Base-by-base conservation (phyloP, 2,797 vertebrate species). In the Odontamblyopus lacepedii region DNA sequence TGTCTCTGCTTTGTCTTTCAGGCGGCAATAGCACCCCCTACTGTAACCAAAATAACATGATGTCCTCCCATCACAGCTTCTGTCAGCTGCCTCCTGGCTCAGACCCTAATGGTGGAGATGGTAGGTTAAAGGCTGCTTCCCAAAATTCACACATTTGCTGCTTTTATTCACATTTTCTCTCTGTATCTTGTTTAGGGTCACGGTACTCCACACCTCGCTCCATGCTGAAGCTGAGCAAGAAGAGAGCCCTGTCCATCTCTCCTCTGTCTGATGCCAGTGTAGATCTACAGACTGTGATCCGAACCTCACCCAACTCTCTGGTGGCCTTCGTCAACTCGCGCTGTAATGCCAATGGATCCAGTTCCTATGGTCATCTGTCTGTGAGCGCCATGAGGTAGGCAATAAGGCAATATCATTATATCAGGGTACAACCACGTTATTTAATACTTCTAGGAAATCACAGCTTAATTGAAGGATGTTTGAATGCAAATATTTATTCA, bases 311-410 rank as follows among this genome's bases (percentile, higher is more conserved):
- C 72, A 99, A 96, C 92, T 99, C 97, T n/a, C 92, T 99, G 0
- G 96, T 99, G 69, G 98, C 98, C 5, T 99, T 98, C 77, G 96
- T 98, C 87, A 99, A 97, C 91, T 94, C 98, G 2, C 96, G 96
- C 82, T 98, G 97, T 2, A 92, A 96, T 74, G 95, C 96, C 3
- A 92, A 95, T 0, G 87, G 90, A 1, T 90, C 94, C 60, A 96
- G 97, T 70, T 98, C 98, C 69, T 99, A 99, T 0, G 98, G 98
- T 5, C 98, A 99, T 73, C 95, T 99, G 61, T 99, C 97, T 83
- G 95, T 99, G 78, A 93, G 96, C 84, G 93, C 95, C 78, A 96
- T 98, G 95, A 98, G 97, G 98, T 99, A 87, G 85, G 87, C 41
- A 29, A 64, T 64, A 27, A 87, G 86, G 87, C 41, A 16, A 44